Evolutionary conservation across 2,797 vertebrate genomes (phyloP).

Genomic region (Thripadectes ignobilis): DNA sequence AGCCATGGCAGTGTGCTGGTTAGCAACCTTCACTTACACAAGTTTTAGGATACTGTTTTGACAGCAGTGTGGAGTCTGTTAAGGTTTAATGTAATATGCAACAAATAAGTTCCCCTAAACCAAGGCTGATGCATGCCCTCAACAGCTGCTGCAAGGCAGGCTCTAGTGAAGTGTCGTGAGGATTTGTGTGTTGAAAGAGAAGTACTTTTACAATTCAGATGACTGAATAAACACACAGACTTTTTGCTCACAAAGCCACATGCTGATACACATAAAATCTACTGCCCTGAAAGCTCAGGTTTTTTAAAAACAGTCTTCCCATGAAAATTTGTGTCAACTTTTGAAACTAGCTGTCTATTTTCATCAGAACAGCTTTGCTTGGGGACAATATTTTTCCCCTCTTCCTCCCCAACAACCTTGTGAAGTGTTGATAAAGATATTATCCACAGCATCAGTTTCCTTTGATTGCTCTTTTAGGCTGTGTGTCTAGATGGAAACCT

Average conservation of each 20-base stretch:
- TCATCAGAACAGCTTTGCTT: not conserved
- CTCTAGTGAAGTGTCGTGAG: not conserved
- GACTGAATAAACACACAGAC: not conserved
- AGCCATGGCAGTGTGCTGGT: not conserved
- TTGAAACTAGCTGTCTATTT: not conserved
- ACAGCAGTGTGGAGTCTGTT: not conserved
- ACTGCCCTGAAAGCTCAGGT: not conserved
- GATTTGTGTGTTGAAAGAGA: not conserved
- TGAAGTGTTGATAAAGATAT: slow-evolving; percentile 27
- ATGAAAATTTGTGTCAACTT: not conserved
- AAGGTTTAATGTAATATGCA: not conserved
- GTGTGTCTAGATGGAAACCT: slow-evolving; percentile 54
- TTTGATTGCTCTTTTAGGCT: slow-evolving; percentile 55
- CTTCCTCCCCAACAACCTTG: not conserved
- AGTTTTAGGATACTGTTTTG: not conserved
- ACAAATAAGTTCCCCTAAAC: not conserved
- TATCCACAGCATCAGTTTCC: not conserved
- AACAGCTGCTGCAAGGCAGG: not conserved
- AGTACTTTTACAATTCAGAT: not conserved
- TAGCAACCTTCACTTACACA: not conserved
- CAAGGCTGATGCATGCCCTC: not conserved
- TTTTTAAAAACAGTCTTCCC: not conserved
- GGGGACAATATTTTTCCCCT: not conserved
- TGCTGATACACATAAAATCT: not conserved
- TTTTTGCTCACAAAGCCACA: not conserved